phyloP scores from a whole-genome alignment of 2,888 invertebrate species.

The Pachymerium ferrugineum region DNA sequence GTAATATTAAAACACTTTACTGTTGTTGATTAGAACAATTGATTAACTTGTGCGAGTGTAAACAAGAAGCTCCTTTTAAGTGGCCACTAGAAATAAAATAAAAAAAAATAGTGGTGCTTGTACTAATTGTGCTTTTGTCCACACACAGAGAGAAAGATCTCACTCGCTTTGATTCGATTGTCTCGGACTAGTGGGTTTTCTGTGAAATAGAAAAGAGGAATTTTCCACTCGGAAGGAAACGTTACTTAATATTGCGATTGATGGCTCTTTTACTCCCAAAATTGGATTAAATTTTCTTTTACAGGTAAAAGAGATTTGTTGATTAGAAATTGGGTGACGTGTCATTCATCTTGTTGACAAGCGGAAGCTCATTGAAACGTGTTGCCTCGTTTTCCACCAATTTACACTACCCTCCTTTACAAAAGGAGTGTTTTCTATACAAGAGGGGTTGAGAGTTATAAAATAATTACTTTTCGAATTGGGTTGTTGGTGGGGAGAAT shows the following conservation, averaged over 20 bases:
- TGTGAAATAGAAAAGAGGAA: conserved; percentile 8
- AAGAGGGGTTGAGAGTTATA: background rate
- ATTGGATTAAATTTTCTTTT: background rate
- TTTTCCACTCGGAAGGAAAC: conserved; percentile 1
- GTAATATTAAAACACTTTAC: no score
- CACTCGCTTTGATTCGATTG: conserved; percentile 13
- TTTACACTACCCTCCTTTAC: background rate
- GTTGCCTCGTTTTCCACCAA: background rate
- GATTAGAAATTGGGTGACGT: background rate
- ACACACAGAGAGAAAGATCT: background rate
- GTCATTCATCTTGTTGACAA: conserved; percentile 15
- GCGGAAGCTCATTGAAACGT: conserved; percentile 3
- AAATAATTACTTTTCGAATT: background rate
- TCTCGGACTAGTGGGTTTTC: conserved; percentile 8
- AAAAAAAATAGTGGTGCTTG: background rate
- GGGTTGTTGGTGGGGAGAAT: background rate
- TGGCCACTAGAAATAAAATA: background rate
- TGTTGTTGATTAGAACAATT: no score
- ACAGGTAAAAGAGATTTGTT: background rate
- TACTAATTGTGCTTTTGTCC: conserved; percentile 3
- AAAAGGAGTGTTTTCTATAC: background rate
- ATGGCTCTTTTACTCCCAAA: background rate
- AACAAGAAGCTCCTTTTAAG: background rate
- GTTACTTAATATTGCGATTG: background rate
- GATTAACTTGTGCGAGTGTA: no score